Conservation (phyloP, 1,140 invertebrate genomes). For the Thaumatotibia leucotreta region DNA sequence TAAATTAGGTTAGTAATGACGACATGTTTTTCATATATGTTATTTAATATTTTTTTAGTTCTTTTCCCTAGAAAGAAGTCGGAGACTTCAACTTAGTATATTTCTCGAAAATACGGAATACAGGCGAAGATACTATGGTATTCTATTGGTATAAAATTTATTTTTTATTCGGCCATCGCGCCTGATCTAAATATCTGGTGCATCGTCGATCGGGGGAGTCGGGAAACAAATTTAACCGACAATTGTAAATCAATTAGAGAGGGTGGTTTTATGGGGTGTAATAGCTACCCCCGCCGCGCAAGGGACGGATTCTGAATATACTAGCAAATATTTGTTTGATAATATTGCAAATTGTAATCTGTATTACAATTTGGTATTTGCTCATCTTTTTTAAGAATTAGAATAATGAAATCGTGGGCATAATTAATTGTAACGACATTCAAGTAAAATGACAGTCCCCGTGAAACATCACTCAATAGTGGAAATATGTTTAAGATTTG, state of each 20-base stretch:
- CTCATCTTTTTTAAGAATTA: not conserved
- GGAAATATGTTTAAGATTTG: no score
- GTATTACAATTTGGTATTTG: not conserved
- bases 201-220: slow-evolving; percentile 62
- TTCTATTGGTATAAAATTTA: not conserved
- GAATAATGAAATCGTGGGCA: not conserved
- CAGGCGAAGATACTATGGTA: not conserved
- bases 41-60: no score
- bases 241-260: slow-evolving; percentile 76
- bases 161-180: slow-evolving; percentile 14
- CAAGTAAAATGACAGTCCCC: no score
- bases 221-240: slow-evolving; percentile 74
- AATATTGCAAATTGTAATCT: not conserved
- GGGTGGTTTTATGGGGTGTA: slow-evolving; percentile 63
- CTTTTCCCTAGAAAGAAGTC: no score
- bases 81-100: no score
- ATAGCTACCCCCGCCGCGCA: slow-evolving; percentile 51
- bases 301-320: slow-evolving; percentile 42
- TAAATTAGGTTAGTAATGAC: no score
- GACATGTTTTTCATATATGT: no score
- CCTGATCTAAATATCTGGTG: slow-evolving; percentile 24
- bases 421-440: no score
- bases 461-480: no score
- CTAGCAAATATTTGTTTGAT: not conserved
- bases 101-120: not conserved